Evolutionary conservation across 2,888 invertebrate genomes (phyloP).

Genomic region (Oconnorella tubifera): DNA sequence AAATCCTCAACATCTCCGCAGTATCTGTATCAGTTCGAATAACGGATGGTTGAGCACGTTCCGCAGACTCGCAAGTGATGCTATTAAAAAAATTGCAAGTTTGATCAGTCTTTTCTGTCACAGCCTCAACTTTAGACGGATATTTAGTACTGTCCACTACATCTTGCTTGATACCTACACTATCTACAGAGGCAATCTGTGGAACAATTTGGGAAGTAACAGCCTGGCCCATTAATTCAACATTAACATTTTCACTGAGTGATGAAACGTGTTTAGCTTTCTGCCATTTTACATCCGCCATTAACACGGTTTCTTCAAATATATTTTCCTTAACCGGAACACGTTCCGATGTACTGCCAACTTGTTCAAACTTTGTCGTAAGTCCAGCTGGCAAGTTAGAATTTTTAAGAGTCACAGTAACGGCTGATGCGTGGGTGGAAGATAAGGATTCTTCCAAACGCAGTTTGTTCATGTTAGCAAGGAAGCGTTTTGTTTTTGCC

Average conservation of each 20-base stretch:
- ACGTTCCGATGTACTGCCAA: slow-evolving; percentile 12
- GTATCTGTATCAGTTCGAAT: not conserved
- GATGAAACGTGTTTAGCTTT: slow-evolving; percentile 20
- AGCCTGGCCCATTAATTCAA: slow-evolving; percentile 14
- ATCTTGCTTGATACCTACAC: too few species aligned
- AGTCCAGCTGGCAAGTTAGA: not conserved
- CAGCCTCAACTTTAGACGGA: too few species aligned
- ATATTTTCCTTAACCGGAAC: slow-evolving; percentile 33
- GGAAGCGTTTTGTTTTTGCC: slow-evolving; percentile 35
- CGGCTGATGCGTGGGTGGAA: not conserved
- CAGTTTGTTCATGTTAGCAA: slow-evolving; percentile 36
- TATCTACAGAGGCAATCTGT: too few species aligned
- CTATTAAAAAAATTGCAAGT: too few species aligned
- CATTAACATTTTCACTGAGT: slow-evolving; percentile 16
- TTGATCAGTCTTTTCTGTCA: too few species aligned
- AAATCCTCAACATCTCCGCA: not conserved
- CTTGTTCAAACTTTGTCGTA: not conserved
- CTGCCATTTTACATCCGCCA: slow-evolving; percentile 40
- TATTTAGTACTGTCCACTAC: too few species aligned
- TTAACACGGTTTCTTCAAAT: slow-evolving; percentile 36
- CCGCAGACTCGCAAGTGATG: too few species aligned
- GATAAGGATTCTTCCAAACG: slow-evolving; percentile 28
- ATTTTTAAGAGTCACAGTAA: not conserved
- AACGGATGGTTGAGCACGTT: not conserved
- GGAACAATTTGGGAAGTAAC: too few species aligned